Percentiles rank a stretch among this genome's conserved stretches.
Conservation (phyloP, 1,140 invertebrate species). For the Mizuhopecten yessoensis region DNA sequence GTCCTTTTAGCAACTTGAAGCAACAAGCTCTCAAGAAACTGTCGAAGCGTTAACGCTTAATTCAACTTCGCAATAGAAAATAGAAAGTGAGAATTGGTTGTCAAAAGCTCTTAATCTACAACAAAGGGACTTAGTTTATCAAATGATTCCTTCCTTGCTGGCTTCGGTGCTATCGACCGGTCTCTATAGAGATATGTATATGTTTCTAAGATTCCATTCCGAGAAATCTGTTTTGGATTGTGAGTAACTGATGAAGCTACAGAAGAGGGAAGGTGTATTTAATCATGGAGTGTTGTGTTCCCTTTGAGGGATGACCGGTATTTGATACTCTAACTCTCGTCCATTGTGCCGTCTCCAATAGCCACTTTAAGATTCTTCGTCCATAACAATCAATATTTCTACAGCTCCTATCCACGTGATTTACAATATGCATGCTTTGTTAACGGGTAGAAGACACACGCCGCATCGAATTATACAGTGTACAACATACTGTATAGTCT, state of each 20-base stretch:
- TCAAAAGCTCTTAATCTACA: conserved; percentile 19
- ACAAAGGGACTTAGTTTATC: conserved; percentile 9
- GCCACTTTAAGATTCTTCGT: neutral
- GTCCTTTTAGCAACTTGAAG: conserved; percentile 39
- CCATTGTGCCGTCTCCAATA: neutral
- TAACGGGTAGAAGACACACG: no score
- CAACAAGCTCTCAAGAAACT: conserved; percentile 1
- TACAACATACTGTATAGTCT: no score
- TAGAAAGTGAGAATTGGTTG: conserved; percentile 38
- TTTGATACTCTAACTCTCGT: neutral
- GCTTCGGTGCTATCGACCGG: conserved; percentile 11
- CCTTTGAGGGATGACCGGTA: neutral
- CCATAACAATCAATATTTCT: neutral
- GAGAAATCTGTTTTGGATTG: conserved; percentile 19
- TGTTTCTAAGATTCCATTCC: conserved; percentile 6
- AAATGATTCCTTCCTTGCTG: neutral
- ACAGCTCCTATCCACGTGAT: neutral
- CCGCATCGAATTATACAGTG: no score
- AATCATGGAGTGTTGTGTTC: conserved; percentile 32
- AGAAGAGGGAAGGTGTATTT: neutral
- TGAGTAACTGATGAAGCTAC: conserved; percentile 24
- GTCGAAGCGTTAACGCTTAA: conserved; percentile 23
- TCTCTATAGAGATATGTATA: neutral
- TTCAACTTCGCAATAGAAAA: conserved; percentile 24
- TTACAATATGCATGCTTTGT: no score